Evolutionary conservation across 2,888 invertebrate genomes (phyloP), one percentile per base, ranked within the genome.

Genomic region (Epinotia bilunana): DNA sequence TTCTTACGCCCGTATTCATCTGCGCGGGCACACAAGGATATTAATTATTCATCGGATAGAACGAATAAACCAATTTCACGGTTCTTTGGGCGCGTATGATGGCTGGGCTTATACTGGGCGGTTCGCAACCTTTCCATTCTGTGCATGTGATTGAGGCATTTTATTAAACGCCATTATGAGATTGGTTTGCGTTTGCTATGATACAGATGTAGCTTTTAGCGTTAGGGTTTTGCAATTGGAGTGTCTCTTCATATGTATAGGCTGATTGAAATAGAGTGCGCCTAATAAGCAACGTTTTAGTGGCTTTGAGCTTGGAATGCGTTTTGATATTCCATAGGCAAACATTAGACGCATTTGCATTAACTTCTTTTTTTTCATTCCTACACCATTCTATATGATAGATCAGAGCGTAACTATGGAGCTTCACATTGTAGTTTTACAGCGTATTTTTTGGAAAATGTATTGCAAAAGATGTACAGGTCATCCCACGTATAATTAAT

Each of bases 31-130:
- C n/a, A 71, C 39, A 62, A 33, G 53, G 60, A 88, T 93, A 94
- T 94, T 94, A 94, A 94, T 94, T 94, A 94, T 94, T 94, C 94
- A 94, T 94, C 92, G 94, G 92, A 90, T 92, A 90, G 89, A 87
- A 90, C 93, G 93, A 91, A 93, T 93, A 93, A 93, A 93, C 91
- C 94, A 94, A 94, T 94, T 94, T 94, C 93, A 94, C 88, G 94
- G 88, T 94, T 94, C 94, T 94, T 94, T 94, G 94, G 91, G 80
- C 86, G 82, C 90, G 90, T 64, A 67, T 72, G 71, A 72, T 72
- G 61, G 71, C 46, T 65, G 81, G 80, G 83, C 83, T 80, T 82
- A 85, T 87, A 91, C 88, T 90, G 91, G 82, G 76, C 80, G 87
- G 70, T 77, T 76, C 46, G 60, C 68, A 76, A 77, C 68, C 68